Evolutionary conservation across 2,113 vertebrate species (phyloP).

Genomic region (Carettochelys insculpta): DNA sequence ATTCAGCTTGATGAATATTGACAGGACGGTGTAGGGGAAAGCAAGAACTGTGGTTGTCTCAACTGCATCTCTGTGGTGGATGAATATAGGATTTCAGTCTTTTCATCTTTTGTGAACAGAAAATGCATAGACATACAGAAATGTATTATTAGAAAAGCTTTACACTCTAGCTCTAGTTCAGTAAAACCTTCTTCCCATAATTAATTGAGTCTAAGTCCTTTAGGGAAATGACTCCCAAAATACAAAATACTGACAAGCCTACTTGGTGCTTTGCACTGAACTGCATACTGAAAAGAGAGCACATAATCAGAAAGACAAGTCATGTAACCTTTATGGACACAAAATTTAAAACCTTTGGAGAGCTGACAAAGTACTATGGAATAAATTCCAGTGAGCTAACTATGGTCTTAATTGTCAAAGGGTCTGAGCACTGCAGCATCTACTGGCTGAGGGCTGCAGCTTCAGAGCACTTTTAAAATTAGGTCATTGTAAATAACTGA

Average conservation of each 20-base stretch:
- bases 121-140: background rate
- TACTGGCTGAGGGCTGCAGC: background rate
- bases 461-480: background rate
- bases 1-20: background rate
- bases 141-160: conserved; percentile 24
- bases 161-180: background rate
- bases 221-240: background rate
- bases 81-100: background rate
- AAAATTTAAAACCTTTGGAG: background rate
- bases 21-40: background rate
- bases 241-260: background rate
- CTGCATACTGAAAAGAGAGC: background rate
- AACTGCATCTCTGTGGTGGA: background rate
- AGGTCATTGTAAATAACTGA: background rate
- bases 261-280: background rate
- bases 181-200: background rate
- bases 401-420: background rate
- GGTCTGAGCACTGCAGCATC: background rate
- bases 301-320: fast-evolving
- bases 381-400: background rate
- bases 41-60: background rate
- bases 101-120: conserved; percentile 9
- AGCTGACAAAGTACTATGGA: background rate
- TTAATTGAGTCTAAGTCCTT: background rate
- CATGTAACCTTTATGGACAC: fast-evolving